phyloP scores from a whole-genome alignment of 2,113 vertebrate species.

The Alces alces region DNA sequence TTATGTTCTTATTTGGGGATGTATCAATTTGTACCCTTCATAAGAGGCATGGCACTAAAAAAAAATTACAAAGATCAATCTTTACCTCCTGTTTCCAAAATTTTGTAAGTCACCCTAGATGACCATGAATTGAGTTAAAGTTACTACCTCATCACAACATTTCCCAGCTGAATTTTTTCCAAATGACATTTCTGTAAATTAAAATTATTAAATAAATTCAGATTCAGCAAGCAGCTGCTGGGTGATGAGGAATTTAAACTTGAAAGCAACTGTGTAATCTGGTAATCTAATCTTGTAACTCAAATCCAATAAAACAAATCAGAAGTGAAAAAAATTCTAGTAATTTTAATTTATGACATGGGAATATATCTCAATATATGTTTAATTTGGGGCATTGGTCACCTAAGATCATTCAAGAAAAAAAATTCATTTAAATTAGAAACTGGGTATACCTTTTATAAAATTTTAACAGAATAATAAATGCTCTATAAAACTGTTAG shows the following conservation, averaged over 20 bases:
- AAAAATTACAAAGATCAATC: background rate
- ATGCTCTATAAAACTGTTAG: background rate
- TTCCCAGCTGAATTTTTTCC: conserved; percentile 9
- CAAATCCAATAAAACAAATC: background rate
- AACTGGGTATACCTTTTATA: background rate
- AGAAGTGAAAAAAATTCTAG: background rate
- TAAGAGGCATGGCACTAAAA: background rate
- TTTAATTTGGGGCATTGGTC: background rate
- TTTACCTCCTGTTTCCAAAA: conserved; percentile 18
- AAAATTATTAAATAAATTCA: conserved; percentile 35
- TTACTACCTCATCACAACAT: background rate
- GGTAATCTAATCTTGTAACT: background rate
- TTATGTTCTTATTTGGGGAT: conserved; percentile 44
- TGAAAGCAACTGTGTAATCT: conserved; percentile 1
- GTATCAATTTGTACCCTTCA: background rate
- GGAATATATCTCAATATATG: background rate
- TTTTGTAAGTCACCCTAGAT: background rate
- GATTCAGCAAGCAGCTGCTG: background rate
- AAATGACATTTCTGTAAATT: conserved; percentile 34
- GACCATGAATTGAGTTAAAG: background rate
- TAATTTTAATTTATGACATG: background rate
- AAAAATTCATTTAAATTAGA: conserved; percentile 5
- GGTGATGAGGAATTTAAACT: conserved; percentile 5
- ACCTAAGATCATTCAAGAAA: background rate
- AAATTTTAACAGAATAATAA: background rate